Percentiles rank a stretch among this genome's conserved stretches.
phyloP scores from a whole-genome alignment of 2,797 vertebrate genomes.

The Myotis daubentonii region DNA sequence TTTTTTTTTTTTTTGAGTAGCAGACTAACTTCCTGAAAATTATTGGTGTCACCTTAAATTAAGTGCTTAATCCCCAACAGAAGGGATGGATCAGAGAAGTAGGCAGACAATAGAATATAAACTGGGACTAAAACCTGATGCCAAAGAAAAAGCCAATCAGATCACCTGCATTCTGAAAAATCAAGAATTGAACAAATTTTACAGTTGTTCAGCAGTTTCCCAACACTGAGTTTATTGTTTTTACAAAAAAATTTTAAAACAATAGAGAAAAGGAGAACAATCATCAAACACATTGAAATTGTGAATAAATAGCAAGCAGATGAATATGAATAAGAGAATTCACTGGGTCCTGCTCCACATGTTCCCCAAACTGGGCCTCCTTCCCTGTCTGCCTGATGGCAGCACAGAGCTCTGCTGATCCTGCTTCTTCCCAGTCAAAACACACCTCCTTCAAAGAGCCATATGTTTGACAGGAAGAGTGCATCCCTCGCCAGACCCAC shows the following conservation, averaged over 20 bases:
- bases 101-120: background rate
- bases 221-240: slow-evolving; percentile 30
- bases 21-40: slow-evolving; percentile 25
- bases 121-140: slow-evolving; percentile 1
- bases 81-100: background rate
- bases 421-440: slow-evolving; percentile 59
- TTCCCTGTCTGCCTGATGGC: slow-evolving; percentile 41
- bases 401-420: slow-evolving; percentile 52
- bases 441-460: slow-evolving; percentile 75
- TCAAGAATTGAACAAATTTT: background rate
- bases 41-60: slow-evolving; percentile 22
- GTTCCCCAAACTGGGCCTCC: background rate
- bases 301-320: slow-evolving; percentile 69
- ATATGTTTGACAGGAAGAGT: slow-evolving; percentile 39
- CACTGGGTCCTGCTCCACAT: slow-evolving; percentile 47
- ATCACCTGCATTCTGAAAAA: background rate
- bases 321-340: slow-evolving; percentile 56
- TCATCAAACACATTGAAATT: slow-evolving; percentile 56
- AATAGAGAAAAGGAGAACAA: background rate
- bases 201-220: background rate
- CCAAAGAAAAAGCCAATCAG: slow-evolving; percentile 5
- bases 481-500: background rate
- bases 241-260: background rate
- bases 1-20: background rate
- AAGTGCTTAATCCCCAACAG: background rate